These are phyloP conservation scores for Siderastrea radians DNA, from an alignment of 92 coral and sea anemone species.

Conservation along the genomic window DNA sequence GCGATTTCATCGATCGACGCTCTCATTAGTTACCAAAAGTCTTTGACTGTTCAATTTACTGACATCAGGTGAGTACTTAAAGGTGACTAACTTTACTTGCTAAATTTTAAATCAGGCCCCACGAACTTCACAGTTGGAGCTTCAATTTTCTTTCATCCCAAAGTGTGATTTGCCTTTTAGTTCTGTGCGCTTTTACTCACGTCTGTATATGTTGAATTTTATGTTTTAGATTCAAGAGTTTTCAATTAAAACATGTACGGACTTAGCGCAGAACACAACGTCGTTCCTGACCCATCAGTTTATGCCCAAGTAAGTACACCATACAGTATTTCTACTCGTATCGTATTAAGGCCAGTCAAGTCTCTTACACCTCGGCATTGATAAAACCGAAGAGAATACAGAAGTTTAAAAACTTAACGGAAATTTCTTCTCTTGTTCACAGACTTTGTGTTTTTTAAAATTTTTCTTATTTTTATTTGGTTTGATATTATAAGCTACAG, in stretches of 20 bases:
- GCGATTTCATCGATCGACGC: conserved; percentile 21
- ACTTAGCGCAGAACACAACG: conserved; percentile 84
- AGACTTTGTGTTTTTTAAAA: conserved; percentile 13
- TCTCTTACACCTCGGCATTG: background rate
- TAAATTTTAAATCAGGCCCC: no score
- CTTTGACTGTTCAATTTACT: background rate
- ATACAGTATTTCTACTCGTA: background rate
- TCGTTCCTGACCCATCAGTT: conserved; percentile 96
- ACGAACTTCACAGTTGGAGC: background rate
- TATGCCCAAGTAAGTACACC: conserved; percentile 90
- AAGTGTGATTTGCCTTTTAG: conserved; percentile 8
- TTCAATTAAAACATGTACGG: conserved; percentile 72
- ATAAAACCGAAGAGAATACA: background rate
- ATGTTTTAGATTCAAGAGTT: conserved; percentile 2
- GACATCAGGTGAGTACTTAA: conserved; percentile 8
- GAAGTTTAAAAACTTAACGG: background rate
- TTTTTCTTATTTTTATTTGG: conserved; percentile 29
- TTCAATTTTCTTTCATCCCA: background rate
- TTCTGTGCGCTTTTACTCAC: background rate
- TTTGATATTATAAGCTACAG: conserved; percentile 7
- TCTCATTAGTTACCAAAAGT: background rate
- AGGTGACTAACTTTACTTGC: background rate
- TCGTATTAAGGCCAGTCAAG: conserved; percentile 1
- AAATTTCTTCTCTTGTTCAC: background rate
- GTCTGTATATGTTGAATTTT: conserved; percentile 12